A percentile compares a stretch with the other conserved stretches of the same genome.
Evolutionary conservation across 2,113 vertebrate species (phyloP).

Genomic region (Sciurus niger): DNA sequence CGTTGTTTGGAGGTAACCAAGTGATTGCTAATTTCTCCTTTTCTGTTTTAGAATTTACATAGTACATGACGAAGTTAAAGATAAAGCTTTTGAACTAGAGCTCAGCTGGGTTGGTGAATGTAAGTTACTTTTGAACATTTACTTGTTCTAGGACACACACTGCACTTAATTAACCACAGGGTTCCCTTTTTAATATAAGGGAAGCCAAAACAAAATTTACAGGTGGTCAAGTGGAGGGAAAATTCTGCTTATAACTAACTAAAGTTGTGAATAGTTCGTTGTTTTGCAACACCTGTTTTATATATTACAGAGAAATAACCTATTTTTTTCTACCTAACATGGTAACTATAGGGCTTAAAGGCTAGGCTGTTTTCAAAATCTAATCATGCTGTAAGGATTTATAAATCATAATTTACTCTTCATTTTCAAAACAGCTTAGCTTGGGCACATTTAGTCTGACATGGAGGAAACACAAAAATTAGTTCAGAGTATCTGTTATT

Average conservation of each 20-base stretch:
- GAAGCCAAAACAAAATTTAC: neutral
- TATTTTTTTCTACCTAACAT: neutral
- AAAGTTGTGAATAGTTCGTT: neutral
- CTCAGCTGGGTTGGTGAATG: conserved; percentile 99
- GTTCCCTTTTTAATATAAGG: conserved; percentile 34
- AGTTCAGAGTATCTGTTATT: neutral
- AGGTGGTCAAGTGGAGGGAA: neutral
- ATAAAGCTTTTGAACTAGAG: conserved; percentile 98
- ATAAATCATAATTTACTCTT: conserved; percentile 33
- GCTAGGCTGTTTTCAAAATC: neutral
- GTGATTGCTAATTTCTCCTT: conserved; percentile 44
- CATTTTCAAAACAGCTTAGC: neutral
- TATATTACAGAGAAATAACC: neutral
- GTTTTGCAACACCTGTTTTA: neutral
- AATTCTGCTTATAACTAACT: neutral
- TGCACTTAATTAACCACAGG: neutral
- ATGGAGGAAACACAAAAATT: neutral
- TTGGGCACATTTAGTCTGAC: neutral
- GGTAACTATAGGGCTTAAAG: neutral
- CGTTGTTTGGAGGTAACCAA: neutral
- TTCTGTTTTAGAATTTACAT: conserved; percentile 97
- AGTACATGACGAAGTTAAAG: conserved; percentile 99
- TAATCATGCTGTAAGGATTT: neutral
- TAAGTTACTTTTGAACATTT: conserved; percentile 85
- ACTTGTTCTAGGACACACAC: conserved; percentile 10